Base-by-base conservation (phyloP, 1,140 invertebrate genomes). In the Ips typographus region DNA sequence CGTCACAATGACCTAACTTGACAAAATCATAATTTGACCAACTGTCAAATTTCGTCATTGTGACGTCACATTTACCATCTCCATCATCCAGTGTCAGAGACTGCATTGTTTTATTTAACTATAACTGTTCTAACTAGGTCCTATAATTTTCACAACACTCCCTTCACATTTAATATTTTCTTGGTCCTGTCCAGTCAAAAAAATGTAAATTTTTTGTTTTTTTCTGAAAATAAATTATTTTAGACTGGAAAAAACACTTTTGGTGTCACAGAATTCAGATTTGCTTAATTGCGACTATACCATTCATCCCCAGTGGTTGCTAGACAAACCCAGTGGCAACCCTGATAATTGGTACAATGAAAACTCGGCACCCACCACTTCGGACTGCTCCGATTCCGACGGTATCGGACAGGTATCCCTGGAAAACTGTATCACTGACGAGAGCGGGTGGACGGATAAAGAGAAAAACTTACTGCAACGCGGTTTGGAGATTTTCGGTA, bases 291-390 rank as follows among this genome's bases (percentile, higher is more conserved):
- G 87, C 72, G 88, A 87, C 72, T 86, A 86, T 62, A 85, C 84
- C 58, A 85, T 88, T 4, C 86, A 87, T 73, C 86, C 87, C 37
- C 86, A 88, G 62, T 90, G 88, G 88, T 81, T 89, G 42, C 76
- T 88, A 39, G 88, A 90, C 73, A 85, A 74, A 77, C 80, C 82
- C 74, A 72, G 83, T 79, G 73, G 81, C 77, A 80, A 83, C 78
- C 80, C 82, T 75, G 81, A 81, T 69, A 75, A 72, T 63, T 79
- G 76, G 77, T 79, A 78, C 55, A 71, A 75, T 58, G 69, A 65
- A 36, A 72, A 59, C 44, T 55, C 60, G 1, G 60, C 37, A 40
- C 37, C 65, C 4, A 41, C 47, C 3, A 56, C 64, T 40, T 44
- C 60, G 40, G 72, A 76, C 39, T 38, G 22, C 37, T 40, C 41